Base-by-base conservation (phyloP, 1,140 invertebrate species). In the Rhagoletis zephyria region DNA sequence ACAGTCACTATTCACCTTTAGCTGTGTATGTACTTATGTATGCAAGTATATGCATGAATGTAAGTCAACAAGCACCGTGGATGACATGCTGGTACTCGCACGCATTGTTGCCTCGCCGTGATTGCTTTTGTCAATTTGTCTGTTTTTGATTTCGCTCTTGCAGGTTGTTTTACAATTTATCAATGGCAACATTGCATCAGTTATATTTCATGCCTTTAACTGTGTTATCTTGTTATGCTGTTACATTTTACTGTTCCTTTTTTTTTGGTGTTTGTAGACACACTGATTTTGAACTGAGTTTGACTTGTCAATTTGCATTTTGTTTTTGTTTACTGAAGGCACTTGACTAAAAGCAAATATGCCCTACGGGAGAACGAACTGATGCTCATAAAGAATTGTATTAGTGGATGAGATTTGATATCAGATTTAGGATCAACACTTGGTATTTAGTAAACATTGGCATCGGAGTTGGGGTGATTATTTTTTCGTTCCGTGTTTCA, bases 231-330 rank as follows among this genome's bases (percentile, higher is more conserved):
- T 4, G 4, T 30, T 65, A 2, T 19, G 30, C 19, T 30, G 64
- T 6, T 30, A n/a, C n/a, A n/a, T n/a, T n/a, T n/a, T n/a, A n/a
- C n/a, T n/a, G n/a, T n/a, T n/a, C n/a, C n/a, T n/a, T n/a, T n/a
- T 65, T 65, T 65, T 30, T 40, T 65, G 16, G 7, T 65, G 6
- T 10, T 67, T 64, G 61, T 64, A n/a, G n/a, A 0, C 4, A 30
- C 19, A 10, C 30, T 6, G 64, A 67, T 67, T 67, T 40, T 67
- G 64, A 67, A 12, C 19, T 42, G 64, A 67, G 7, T 40, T 67
- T 67, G n/a, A 67, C 64, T 67, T 14, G 64, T 40, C 64, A 67
- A 67, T 67, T 67, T 42, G 64, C n/a, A 67, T 67, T 30, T 67
- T 9, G 40, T 67, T 40, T 67, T 30, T 65, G 51, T 65, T 40